phyloP scores from a whole-genome alignment of 1,140 invertebrate genomes.

The Adoxophyes honmai region DNA sequence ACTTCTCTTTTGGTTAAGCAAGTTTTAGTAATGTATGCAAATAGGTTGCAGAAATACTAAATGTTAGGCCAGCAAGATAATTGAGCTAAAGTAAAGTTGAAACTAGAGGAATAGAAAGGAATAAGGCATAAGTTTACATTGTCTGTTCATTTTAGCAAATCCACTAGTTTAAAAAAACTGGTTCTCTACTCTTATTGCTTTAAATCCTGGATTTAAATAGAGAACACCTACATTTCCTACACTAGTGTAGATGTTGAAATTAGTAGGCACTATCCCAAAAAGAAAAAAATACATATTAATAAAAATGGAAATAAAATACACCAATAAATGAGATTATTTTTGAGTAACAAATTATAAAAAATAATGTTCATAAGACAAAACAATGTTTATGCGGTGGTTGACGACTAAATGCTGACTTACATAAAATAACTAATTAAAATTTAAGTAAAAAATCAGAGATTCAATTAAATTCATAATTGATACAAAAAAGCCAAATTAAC shows the following conservation, averaged over 20 bases:
- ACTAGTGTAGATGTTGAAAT: too few relatives aligned
- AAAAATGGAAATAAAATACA: slow-evolving; percentile 22
- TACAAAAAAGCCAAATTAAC: slow-evolving; percentile 15
- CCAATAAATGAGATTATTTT: slow-evolving; percentile 60
- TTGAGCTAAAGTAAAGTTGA: too few relatives aligned
- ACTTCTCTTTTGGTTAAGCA: slow-evolving; percentile 53
- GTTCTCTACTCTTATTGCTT: too few relatives aligned
- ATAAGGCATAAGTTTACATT: too few relatives aligned
- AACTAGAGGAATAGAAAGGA: too few relatives aligned
- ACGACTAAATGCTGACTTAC: slow-evolving; percentile 35
- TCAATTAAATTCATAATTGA: slow-evolving; percentile 41
- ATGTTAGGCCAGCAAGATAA: slow-evolving; percentile 32
- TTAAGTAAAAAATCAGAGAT: slow-evolving; percentile 35
- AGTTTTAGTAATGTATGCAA: slow-evolving; percentile 18
- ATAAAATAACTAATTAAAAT: slow-evolving; percentile 18
- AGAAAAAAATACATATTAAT: too few relatives aligned
- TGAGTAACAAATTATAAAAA: slow-evolving; percentile 43
- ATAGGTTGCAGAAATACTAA: slow-evolving; percentile 19
- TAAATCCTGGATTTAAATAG: too few relatives aligned
- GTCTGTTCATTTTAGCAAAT: too few relatives aligned
- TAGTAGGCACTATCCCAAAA: too few relatives aligned
- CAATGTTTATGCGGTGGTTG: slow-evolving; percentile 36
- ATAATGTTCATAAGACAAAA: slow-evolving; percentile 30
- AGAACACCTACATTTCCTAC: too few relatives aligned
- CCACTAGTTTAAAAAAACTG: too few relatives aligned